Base-by-base conservation (phyloP, 2,888 invertebrate genomes). In the Cyaniris semiargus region DNA sequence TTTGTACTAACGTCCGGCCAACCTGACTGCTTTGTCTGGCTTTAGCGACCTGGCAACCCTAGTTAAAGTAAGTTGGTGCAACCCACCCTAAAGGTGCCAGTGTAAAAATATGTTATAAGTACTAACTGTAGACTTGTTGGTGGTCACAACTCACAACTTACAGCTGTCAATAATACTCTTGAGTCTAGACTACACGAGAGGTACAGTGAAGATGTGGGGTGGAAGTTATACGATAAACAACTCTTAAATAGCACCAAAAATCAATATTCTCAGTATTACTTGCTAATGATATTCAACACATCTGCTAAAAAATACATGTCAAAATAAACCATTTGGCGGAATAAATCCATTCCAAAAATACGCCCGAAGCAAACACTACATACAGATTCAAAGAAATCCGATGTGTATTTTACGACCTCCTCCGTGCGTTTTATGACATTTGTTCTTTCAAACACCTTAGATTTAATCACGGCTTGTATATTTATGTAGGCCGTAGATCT, bases 401-500 rank as follows among this genome's bases (percentile, higher is more conserved):
- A 8, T 72, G 72, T 44, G 71, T 44, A 23, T 53, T 74, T 72
- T 74, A 74, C 74, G 74, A 53, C 15, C 74, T n/a, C 38, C 71
- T 48, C 53, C 48, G 74, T 53, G n/a, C 27, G 23, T 53, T 74
- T 74, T 74, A 74, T 74, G 74, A 74, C 74, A 74, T 74, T 74
- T 74, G 74, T 74, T 74, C 74, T 74, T 74, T 74, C 74, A 74
- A 74, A 53, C 74, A 53, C 74, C 48, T 74, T 74, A 74, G 53
- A 23, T 72, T 71, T 71, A 48, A 74, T 23, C 27, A 23, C 74
- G 15, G 7, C 27, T 53, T 74, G 74, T 74, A 74, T 74, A 74
- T 74, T 74, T 74, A 48, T 53, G 27, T 74, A 74, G 53, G 74
- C 13, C 44, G 23, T 72, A 48, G 21, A 27, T 48, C 44, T 27